Percentiles rank a stretch among this genome's conserved stretches.
phyloP scores from a whole-genome alignment of 1,140 invertebrate species.

The Eurosta solidaginis region DNA sequence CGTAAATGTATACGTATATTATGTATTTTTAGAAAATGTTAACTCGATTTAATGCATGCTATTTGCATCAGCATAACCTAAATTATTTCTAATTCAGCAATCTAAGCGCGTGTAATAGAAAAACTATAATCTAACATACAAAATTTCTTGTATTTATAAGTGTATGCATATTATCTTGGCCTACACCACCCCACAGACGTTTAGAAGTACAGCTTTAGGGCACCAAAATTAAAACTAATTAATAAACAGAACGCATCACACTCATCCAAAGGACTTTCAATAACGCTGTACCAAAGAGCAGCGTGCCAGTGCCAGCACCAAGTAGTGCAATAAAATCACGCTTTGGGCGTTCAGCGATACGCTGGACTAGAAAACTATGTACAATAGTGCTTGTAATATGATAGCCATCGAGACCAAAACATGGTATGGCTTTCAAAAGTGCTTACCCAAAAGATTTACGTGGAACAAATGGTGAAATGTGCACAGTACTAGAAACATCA shows the following conservation, averaged over 20 bases:
- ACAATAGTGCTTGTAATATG: conserved; percentile 73
- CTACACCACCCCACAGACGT: not conserved
- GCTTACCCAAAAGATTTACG: conserved; percentile 79
- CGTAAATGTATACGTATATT: not conserved
- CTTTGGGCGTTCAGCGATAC: conserved; percentile 60
- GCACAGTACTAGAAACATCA: conserved; percentile 73
- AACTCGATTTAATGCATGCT: conserved; percentile 1
- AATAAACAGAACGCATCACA: conserved; percentile 44
- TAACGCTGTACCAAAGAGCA: conserved; percentile 57
- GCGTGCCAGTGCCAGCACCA: conserved; percentile 63
- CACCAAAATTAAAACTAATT: conserved; percentile 34
- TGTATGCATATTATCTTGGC: not conserved
- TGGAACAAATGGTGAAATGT: conserved; percentile 81
- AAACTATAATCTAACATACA: not conserved
- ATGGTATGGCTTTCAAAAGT: conserved; percentile 90
- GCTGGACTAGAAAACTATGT: conserved; percentile 63
- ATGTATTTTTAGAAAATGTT: not conserved
- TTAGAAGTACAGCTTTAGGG: not conserved
- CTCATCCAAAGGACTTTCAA: conserved; percentile 54
- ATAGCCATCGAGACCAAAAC: conserved; percentile 91
- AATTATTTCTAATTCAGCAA: not conserved
- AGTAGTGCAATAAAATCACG: conserved; percentile 62
- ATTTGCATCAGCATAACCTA: not conserved
- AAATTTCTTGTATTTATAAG: no score
- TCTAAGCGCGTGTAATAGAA: not conserved